These are phyloP conservation scores for Turnix velox DNA, from an alignment of 2,113 vertebrate genomes.

Conservation along the genomic window DNA sequence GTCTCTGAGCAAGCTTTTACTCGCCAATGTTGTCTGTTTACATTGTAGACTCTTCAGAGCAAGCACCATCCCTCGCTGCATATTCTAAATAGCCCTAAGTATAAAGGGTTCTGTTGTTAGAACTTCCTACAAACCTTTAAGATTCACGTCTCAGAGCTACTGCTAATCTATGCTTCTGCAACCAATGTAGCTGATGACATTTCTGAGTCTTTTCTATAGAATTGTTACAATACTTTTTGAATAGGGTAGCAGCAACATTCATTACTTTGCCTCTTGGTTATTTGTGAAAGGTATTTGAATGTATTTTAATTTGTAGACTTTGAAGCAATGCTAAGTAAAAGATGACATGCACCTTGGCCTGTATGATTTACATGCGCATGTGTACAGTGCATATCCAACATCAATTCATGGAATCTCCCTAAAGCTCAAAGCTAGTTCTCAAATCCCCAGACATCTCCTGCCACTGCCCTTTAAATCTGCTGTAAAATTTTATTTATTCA, in stretches of 20 bases:
- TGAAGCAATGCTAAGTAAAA: not conserved
- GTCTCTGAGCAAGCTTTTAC: not conserved
- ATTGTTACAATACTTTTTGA: not conserved
- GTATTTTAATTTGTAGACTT: not conserved
- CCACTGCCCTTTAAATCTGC: not conserved
- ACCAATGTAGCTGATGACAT: accelerated
- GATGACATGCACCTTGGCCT: not conserved
- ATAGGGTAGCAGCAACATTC: not conserved
- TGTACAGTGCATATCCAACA: not conserved
- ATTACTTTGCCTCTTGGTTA: not conserved
- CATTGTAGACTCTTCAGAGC: not conserved
- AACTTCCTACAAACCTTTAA: not conserved
- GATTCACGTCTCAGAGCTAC: not conserved
- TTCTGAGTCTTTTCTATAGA: not conserved
- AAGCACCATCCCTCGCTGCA: not conserved
- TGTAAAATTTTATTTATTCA: not conserved
- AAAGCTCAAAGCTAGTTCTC: not conserved
- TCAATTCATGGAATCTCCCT: not conserved
- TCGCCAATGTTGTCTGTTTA: not conserved
- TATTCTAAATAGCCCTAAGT: not conserved
- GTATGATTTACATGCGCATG: not conserved
- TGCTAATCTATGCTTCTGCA: not conserved
- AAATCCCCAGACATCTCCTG: not conserved
- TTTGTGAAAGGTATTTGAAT: not conserved
- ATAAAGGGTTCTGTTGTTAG: not conserved